Evolutionary conservation across 2,113 vertebrate genomes (phyloP).

Genomic region (Halichoerus grypus): DNA sequence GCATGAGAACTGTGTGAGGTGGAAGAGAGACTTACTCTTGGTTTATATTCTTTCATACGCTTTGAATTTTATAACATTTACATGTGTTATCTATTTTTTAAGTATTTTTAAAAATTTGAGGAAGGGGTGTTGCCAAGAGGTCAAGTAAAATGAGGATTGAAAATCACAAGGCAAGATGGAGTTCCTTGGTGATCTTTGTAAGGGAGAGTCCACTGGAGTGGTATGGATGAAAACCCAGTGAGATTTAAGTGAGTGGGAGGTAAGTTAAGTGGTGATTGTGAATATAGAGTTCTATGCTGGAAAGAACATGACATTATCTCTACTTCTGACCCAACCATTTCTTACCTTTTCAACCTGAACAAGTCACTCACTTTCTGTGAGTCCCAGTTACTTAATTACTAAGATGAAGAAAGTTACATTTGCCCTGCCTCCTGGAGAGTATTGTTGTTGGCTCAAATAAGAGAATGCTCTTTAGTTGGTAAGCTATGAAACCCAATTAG

Average conservation of each 20-base stretch:
- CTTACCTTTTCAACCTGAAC: not conserved
- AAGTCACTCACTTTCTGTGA: not conserved
- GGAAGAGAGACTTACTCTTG: not conserved
- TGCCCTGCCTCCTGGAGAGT: not conserved
- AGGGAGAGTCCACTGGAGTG: not conserved
- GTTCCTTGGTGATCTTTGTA: not conserved
- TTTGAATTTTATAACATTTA: not conserved
- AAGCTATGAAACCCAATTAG: not conserved
- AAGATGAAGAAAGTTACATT: not conserved
- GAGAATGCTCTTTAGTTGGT: not conserved
- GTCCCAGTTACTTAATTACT: not conserved
- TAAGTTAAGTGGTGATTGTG: not conserved
- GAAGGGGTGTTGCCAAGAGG: not conserved
- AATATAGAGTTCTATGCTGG: not conserved
- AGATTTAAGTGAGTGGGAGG: not conserved
- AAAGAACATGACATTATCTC: not conserved
- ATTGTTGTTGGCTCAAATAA: not conserved
- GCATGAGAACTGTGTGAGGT: not conserved
- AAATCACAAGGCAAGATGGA: not conserved
- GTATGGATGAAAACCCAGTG: not conserved
- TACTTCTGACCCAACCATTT: not conserved
- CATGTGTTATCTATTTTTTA: not conserved
- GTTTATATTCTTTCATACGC: not conserved
- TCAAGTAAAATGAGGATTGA: not conserved
- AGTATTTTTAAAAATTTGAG: slow-evolving; percentile 1